Percentiles rank a stretch among this genome's conserved stretches.
phyloP scores from a whole-genome alignment of 2,888 invertebrate species.

The Mechanitis mazaeus region DNA sequence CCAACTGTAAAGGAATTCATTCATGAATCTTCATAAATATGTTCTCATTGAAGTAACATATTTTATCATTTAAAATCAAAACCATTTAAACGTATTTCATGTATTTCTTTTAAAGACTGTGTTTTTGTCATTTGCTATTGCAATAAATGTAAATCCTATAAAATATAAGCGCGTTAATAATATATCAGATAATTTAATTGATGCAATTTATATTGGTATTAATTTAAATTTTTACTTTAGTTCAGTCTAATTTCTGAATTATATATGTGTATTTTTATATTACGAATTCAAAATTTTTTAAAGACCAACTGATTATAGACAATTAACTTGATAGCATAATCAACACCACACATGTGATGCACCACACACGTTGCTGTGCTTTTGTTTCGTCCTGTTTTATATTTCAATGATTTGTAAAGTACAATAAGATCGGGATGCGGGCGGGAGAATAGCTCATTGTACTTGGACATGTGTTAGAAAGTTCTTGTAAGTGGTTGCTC shows the following conservation, averaged over 20 bases:
- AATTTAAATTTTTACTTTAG: no score
- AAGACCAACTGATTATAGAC: not conserved
- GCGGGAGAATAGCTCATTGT: constrained; percentile 63
- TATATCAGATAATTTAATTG: no score
- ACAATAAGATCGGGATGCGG: constrained; percentile 72
- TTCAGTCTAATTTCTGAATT: no score
- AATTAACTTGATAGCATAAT: constrained; percentile 6
- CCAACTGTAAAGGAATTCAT: constrained; percentile 10
- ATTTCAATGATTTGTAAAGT: constrained; percentile 70
- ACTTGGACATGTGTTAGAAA: constrained; percentile 37
- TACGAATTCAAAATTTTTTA: not conserved
- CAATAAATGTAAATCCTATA: no score
- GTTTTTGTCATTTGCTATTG: no score
- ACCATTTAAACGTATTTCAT: no score
- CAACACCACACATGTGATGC: constrained; percentile 37
- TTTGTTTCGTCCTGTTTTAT: constrained; percentile 60
- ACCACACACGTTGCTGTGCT: constrained; percentile 68
- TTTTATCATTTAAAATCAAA: no score
- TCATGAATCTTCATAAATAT: not conserved
- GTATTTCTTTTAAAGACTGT: no score
- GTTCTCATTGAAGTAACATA: not conserved
- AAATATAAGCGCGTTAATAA: no score
- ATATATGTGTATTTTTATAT: not conserved
- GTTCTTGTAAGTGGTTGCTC: constrained; percentile 16
- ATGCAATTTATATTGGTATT: no score